Evolutionary conservation across 2,113 vertebrate genomes (phyloP), one percentile per base, ranked within the genome.

Genomic region (Daphoenositta chrysoptera): DNA sequence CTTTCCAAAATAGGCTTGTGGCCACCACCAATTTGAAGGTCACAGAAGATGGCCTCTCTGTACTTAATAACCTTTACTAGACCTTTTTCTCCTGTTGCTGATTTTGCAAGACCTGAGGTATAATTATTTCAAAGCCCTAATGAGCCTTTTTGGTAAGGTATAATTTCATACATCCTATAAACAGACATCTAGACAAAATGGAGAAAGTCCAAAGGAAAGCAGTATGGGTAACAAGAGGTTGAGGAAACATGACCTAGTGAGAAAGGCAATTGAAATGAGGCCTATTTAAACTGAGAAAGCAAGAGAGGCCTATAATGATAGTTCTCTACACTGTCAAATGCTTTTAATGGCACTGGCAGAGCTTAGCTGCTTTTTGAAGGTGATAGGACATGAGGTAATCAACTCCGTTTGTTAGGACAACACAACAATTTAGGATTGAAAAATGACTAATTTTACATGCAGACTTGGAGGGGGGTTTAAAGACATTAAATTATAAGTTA

Each of bases 101-200:
- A 73, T 70, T 92, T 84, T 90, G 27, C 22, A 90, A 77, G 83
- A 69, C 44, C 53, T 79, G 48, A 1, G 5, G 51, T 79, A 40
- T 53, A 88, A 89, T 86, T 86, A 83, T 89, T 93, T 86, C 72
- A 83, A 51, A 63, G 33, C 7, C 40, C 37, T 88, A 35, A 19
- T 48, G 51, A 92, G 51, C 39, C 45, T 44, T 51, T 89, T 79
- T 6, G 1, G 44, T 57, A 60, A 33, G 50, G 54, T 75, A 28
- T 89, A 92, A 91, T 95, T 96, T 95, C 81, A 81, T 44, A 40
- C 39, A 89, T 71, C 44, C 56, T 82, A 48, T 86, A 94, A 84
- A 51, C 39, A 83, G 68, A 47, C 61, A 64, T 93, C 93, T 71
- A 92, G 60, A 60, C 57, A 90, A 95, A 95, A 87, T 50, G 10